Conservation (phyloP, 1,140 invertebrate genomes). For the Hesperophylax magnus region DNA sequence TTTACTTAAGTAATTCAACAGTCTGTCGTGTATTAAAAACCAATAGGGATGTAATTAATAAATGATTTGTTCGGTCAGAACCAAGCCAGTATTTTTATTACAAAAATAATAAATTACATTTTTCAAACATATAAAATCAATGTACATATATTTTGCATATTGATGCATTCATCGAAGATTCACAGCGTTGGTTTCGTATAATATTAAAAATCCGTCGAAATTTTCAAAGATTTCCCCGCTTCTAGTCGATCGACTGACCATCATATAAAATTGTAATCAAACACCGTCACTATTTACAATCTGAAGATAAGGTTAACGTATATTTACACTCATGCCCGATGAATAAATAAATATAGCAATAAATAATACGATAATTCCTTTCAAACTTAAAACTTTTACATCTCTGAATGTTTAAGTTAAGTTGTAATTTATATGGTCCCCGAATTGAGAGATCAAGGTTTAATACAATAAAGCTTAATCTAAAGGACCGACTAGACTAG, state of each 20-base stretch:
- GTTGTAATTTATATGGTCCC: neutral
- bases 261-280: neutral
- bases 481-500: slow-evolving; percentile 18
- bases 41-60: neutral
- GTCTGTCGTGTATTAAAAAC: neutral
- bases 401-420: neutral
- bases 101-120: slow-evolving; percentile 51
- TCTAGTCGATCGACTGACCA: slow-evolving; percentile 32
- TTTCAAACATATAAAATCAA: slow-evolving; percentile 38
- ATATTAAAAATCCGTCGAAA: slow-evolving; percentile 36
- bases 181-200: slow-evolving; percentile 26
- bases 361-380: neutral
- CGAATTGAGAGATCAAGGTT: neutral
- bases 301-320: neutral
- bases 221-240: slow-evolving; percentile 40
- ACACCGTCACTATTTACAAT: neutral
- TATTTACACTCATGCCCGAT: neutral
- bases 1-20: neutral
- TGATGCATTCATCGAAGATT: slow-evolving; percentile 38
- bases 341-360: neutral
- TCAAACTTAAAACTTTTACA: neutral
- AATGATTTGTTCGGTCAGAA: slow-evolving; percentile 5
- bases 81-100: slow-evolving; percentile 42
- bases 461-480: slow-evolving; percentile 8
- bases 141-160: slow-evolving; percentile 40